Evolutionary conservation across 2,888 invertebrate species (phyloP), one percentile per base, ranked within the genome.

Genomic region (Nephrotoma guestfalica): DNA sequence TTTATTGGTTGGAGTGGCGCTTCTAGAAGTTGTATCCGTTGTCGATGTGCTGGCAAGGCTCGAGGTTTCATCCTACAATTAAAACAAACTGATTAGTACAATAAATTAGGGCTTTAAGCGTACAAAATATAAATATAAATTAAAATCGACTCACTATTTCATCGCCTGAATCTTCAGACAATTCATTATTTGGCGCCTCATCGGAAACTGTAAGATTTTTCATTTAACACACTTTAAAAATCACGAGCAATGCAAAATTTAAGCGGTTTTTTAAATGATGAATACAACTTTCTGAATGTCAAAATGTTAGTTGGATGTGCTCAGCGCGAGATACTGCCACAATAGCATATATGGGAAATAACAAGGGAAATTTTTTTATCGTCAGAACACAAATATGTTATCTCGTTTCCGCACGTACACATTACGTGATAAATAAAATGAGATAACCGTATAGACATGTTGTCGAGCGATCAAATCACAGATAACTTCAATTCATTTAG

Each of bases 11-110:
- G 97, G 96, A 40, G 96, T 96, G 89, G 95, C 96, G 91, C 96
- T 96, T 83, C 96, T 92, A 86, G 96, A 95, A 88, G 95, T 96
- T 89, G 96, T 96, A 15, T 86, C 86, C 41, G 96, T 95, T 30
- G 96, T 95, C 3, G 96, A 95, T 41, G 95, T 95, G 90, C 96
- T 97, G 87, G 95, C 95, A 87, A 96, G 94, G 90, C 96, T 96
- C 4, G 95, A 96, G 86, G 96, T 95, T 90, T 97, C 96, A 91
- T 96, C 90, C 88, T 89, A 40, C 42, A 30, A 30, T 30, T 30
- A 30, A 30, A 0, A 3, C 30, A 84, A 86, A 84, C 43, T 18
- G 30, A 40, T 57, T 85, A 84, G 83, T 51, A n/a, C 0, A 15
- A 9, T 15, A 15, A 85, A 85, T 42, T 42, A 42, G n/a, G 13